phyloP scores from a whole-genome alignment of 2,888 invertebrate species.

The Dryococelus australis region DNA sequence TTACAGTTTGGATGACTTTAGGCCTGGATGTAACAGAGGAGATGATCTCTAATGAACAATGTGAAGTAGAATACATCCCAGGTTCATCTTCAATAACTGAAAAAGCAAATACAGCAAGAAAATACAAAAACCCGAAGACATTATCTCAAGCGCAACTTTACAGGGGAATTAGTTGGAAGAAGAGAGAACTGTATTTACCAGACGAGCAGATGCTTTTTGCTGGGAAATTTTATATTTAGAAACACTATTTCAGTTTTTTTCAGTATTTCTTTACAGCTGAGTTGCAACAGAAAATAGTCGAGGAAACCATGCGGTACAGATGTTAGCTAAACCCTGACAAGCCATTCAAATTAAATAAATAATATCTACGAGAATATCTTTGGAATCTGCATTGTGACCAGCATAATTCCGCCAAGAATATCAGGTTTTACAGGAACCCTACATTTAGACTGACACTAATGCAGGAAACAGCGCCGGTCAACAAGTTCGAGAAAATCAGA shows the following conservation, averaged over 20 bases:
- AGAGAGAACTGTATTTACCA: background rate
- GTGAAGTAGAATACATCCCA: background rate
- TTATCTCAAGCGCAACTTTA: background rate
- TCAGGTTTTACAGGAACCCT: background rate
- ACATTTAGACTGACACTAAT: background rate
- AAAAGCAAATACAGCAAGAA: background rate
- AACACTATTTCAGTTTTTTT: background rate
- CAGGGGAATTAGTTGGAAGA: background rate
- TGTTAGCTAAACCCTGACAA: background rate
- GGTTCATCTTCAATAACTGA: background rate
- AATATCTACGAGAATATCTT: background rate
- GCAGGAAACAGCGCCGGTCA: background rate
- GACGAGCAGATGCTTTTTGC: background rate
- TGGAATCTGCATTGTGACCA: background rate
- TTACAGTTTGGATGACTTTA: background rate
- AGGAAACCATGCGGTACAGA: background rate
- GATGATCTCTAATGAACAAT: background rate
- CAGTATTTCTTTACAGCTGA: background rate
- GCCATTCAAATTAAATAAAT: background rate
- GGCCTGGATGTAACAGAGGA: background rate
- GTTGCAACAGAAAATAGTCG: background rate
- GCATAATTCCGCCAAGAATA: background rate
- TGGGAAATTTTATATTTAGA: background rate
- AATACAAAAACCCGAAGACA: background rate
- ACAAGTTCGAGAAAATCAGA: background rate